phyloP scores from a whole-genome alignment of 1,140 invertebrate species.

The Mercenaria mercenaria region DNA sequence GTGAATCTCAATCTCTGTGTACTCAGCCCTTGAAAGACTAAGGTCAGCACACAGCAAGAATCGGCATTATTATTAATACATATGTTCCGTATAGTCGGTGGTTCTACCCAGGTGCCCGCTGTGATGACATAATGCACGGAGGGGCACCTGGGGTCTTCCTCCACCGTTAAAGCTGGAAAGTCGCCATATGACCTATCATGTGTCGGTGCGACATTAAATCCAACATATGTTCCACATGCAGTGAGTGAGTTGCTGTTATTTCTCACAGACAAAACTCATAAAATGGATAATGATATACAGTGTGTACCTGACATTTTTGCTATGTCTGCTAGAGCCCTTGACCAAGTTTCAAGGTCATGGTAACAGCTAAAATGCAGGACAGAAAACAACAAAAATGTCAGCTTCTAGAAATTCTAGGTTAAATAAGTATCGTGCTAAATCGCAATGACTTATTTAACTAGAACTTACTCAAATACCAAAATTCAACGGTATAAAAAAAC shows the following conservation, averaged over 20 bases:
- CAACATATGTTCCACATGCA: constrained; percentile 35
- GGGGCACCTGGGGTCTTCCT: too few relatives aligned
- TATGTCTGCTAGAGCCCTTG: constrained; percentile 13
- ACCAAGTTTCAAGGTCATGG: background rate
- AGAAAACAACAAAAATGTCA: background rate
- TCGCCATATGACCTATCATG: too few relatives aligned
- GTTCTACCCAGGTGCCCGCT: too few relatives aligned
- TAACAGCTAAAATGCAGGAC: background rate
- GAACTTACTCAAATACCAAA: background rate
- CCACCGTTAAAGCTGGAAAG: too few relatives aligned
- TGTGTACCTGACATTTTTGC: constrained; percentile 38
- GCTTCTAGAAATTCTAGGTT: too few relatives aligned
- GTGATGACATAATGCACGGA: too few relatives aligned
- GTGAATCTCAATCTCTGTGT: constrained; percentile 16
- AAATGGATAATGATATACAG: constrained; percentile 33
- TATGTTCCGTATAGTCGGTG: too few relatives aligned
- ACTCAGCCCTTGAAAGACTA: constrained; percentile 22
- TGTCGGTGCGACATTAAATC: too few relatives aligned
- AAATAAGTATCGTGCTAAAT: background rate
- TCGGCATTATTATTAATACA: constrained; percentile 47
- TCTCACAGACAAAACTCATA: background rate
- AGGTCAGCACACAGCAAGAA: constrained; percentile 40
- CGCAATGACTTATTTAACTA: constrained; percentile 5
- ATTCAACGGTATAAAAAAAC: constrained; percentile 40
- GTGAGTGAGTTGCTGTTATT: background rate